Base-by-base conservation (phyloP, 2,888 invertebrate species). In the Drosophila meridionalis region DNA sequence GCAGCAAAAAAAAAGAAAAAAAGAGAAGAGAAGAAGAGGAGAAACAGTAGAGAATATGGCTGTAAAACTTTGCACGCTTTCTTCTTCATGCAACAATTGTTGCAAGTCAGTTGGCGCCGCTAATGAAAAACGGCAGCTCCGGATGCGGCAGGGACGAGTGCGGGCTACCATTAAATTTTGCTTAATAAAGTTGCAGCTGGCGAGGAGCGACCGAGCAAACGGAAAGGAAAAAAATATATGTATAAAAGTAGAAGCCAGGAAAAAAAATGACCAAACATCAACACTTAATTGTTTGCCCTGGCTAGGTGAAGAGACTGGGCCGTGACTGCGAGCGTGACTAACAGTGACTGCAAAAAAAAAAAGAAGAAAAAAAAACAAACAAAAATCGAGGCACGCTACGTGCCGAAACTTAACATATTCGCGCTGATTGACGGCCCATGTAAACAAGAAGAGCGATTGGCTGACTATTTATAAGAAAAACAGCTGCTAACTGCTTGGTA, bases 281-380 rank as follows among this genome's bases (percentile, higher is more conserved):
- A 90, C 90, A 92, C 91, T 91, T 91, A 92, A 91, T 91, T 92
- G 91, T 87, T 90, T 89, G 81, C 79, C 80, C 73, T 58, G 69
- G 61, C 59, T 42, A 26, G 38, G 56, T 40, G 28, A 20, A 53
- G 63, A 48, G 63, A 53, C 38, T 50, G 63, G 59, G 38, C 69
- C 32, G 58, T 73, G 74, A 63, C 59, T 53, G 71, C 38, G 63
- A 78, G 69, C 75, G 76, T 66, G 72, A 71, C 77, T 78, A 63
- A 62, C 69, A 63, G 61, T 62, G 69, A 66, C 65, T 66, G 62
- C 14, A 28, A 40, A 28, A 38, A 38, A 55, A 26, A 26, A 8
- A 11, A 11, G 6, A 3, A 36, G 8, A 2, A 14, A 11, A 52
- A 1, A 11, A 5, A 26, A 7, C 36, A 5, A 26, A 7, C 36